Evolutionary conservation across 2,888 invertebrate genomes (phyloP), one percentile per base, ranked within the genome.

Genomic region (Blastobasis lacticolella): DNA sequence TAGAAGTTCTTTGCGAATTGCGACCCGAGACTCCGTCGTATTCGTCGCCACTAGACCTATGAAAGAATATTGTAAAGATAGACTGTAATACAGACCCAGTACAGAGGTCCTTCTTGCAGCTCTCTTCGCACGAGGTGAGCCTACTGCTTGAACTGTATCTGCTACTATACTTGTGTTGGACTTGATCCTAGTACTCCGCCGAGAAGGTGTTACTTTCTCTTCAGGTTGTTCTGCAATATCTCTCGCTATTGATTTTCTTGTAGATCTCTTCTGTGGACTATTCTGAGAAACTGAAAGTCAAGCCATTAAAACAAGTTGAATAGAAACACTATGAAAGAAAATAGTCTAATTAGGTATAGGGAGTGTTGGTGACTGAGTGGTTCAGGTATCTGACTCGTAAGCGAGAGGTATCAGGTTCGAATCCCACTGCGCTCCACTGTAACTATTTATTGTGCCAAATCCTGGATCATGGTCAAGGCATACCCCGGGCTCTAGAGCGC

Each of bases 61-160:
- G 23, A 23, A 23, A 23, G 23, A 23, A 23, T 23, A 23, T 23
- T 23, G 23, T 23, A 23, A 2, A 23, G 23, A 23, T 23, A 23
- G 3, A 23, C 3, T 23, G 46, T 1, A 43, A 7, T 7, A 37
- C 41, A 9, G 38, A 87, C 87, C 85, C 61, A 72, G 66, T 63
- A 69, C 73, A 44, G 87, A 88, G 49, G 56, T 75, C 53, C 87
- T 72, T 47, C 86, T 72, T 7, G 77, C 64, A 48, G 84, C 85
- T 52, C 88, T 67, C 50, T 71, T 85, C n/a, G 87, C 81, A 61
- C 87, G 73, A 1, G 88, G 87, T 0, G 87, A 82, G 36, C 77
- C 79, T 49, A 64, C 55, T 48, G 46, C 60, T 40, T 66, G 67
- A 10, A 69, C 58, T 8, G 76, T 67, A 40, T 85, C 86, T 1